Evolutionary conservation across 92 coral and sea anemone genomes (phyloP).

Genomic region (Phenganax stokvisi): DNA sequence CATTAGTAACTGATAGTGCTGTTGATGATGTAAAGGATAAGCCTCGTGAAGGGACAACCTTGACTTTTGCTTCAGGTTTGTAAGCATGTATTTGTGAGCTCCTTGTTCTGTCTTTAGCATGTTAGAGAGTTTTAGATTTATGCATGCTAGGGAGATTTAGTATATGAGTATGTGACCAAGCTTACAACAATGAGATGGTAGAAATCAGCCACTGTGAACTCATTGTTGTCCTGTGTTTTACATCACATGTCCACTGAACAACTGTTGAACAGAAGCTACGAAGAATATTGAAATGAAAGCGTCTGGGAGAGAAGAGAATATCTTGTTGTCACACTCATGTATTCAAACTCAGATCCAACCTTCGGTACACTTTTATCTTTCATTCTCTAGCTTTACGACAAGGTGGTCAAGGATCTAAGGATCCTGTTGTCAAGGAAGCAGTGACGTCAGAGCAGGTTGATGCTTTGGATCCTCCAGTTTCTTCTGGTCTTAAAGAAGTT

Average conservation of each 20-base stretch:
- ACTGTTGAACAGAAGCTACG: too few relatives aligned
- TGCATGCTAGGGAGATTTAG: too few relatives aligned
- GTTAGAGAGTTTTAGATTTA: too few relatives aligned
- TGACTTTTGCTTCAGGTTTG: slow-evolving; percentile 95
- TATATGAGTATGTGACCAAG: too few relatives aligned
- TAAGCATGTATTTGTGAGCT: not conserved
- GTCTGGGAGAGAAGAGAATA: too few relatives aligned
- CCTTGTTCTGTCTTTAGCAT: too few relatives aligned
- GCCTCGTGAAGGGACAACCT: slow-evolving; percentile 80
- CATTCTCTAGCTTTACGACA: slow-evolving; percentile 70
- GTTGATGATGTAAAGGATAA: slow-evolving; percentile 50
- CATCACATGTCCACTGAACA: too few relatives aligned
- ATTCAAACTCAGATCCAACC: too few relatives aligned
- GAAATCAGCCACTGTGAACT: not conserved
- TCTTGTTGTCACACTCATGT: too few relatives aligned
- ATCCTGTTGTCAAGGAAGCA: slow-evolving; percentile 43
- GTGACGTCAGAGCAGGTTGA: slow-evolving; percentile 43
- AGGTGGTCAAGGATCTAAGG: slow-evolving; percentile 44
- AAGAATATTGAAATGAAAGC: too few relatives aligned
- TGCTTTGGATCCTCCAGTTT: slow-evolving; percentile 6
- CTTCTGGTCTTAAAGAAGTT: slow-evolving; percentile 24
- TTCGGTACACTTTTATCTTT: not conserved
- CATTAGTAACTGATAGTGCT: slow-evolving; percentile 66
- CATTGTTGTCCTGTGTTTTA: not conserved
- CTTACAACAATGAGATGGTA: not conserved